Conservation (phyloP, 2,113 vertebrate species). For the Microcebus jonahi region DNA sequence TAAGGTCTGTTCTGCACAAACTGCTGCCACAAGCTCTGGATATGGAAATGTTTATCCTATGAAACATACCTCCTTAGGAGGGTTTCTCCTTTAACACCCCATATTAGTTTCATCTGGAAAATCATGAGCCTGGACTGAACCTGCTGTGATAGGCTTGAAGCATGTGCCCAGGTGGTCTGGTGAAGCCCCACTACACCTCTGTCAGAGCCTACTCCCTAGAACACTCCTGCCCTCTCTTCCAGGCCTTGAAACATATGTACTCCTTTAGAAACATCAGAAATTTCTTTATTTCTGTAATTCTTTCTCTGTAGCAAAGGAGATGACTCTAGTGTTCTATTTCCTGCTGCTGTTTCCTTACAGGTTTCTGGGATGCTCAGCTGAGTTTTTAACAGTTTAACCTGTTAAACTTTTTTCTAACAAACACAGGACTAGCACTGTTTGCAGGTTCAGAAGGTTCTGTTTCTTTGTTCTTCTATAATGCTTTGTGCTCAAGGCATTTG, state of each 20-base stretch:
- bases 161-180: neutral
- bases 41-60: neutral
- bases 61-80: neutral
- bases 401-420: neutral
- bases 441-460: neutral
- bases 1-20: neutral
- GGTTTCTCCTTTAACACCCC: neutral
- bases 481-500: neutral
- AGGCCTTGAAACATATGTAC: neutral
- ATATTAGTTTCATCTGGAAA: neutral
- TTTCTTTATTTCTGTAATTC: neutral
- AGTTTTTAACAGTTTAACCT: neutral
- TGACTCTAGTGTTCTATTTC: neutral
- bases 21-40: neutral
- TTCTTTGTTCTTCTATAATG: neutral
- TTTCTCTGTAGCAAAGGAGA: neutral
- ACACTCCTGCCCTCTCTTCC: neutral
- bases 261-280: neutral
- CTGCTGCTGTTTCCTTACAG: neutral
- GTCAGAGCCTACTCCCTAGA: neutral
- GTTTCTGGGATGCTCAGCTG: neutral
- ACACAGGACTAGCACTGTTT: neutral
- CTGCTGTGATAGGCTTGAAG: neutral
- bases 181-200: neutral
- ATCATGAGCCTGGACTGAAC: neutral